A percentile compares a stretch with the other conserved stretches of the same genome.
These are phyloP conservation scores for Anoplophora glabripennis DNA, from an alignment of 1,140 invertebrate species.

Conservation along the genomic window DNA sequence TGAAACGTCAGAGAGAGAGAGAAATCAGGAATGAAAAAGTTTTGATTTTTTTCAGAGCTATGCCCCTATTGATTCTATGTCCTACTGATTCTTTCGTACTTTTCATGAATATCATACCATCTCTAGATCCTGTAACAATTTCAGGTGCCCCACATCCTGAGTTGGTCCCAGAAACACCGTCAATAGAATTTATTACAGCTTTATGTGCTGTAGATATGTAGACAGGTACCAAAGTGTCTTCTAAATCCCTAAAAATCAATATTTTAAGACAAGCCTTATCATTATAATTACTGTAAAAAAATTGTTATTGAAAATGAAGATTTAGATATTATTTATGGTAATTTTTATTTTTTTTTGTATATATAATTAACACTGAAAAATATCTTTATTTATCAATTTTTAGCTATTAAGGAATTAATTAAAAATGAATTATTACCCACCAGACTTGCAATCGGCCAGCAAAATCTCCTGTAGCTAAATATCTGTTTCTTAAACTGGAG, in stretches of 20 bases:
- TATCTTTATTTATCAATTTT: background rate
- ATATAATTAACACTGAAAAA: too few species aligned
- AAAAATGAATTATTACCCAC: slow-evolving; percentile 51
- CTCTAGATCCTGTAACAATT: slow-evolving; percentile 89
- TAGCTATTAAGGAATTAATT: background rate
- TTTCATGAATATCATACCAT: slow-evolving; percentile 61
- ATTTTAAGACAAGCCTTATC: too few species aligned
- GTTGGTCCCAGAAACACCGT: slow-evolving; percentile 85
- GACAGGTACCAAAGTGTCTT: slow-evolving; percentile 67
- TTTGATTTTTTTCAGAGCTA: too few species aligned
- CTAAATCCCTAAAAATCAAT: slow-evolving; percentile 75
- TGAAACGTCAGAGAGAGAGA: too few species aligned
- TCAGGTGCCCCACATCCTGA: slow-evolving; percentile 87
- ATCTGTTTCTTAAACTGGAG: slow-evolving; percentile 70
- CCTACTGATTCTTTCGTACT: too few species aligned
- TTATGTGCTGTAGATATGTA: slow-evolving; percentile 83
- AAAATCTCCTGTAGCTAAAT: slow-evolving; percentile 90
- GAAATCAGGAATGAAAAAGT: too few species aligned
- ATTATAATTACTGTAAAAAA: too few species aligned
- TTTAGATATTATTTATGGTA: too few species aligned
- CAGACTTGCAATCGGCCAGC: slow-evolving; percentile 82
- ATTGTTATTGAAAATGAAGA: too few species aligned
- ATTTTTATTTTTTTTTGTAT: too few species aligned
- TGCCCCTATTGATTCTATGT: too few species aligned
- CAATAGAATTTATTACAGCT: slow-evolving; percentile 88